Evolutionary conservation across 2,797 vertebrate species (phyloP).

Genomic region (Pseudomugil gertrudae): DNA sequence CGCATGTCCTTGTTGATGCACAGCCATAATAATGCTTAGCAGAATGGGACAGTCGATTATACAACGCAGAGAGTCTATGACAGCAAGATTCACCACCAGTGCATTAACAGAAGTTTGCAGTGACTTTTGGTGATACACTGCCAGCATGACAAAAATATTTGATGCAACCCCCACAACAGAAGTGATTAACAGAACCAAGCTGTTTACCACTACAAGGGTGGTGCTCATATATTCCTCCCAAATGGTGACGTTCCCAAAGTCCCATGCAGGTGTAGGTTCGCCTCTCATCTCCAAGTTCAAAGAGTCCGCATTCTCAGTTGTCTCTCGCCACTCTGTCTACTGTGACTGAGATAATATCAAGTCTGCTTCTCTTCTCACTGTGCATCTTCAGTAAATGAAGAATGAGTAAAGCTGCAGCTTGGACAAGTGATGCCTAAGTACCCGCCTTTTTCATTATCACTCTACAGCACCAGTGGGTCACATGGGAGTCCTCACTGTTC

Average conservation of each 20-base stretch:
- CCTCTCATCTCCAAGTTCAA: constrained; percentile 74
- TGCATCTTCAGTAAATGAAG: constrained; percentile 31
- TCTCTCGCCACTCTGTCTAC: constrained; percentile 7
- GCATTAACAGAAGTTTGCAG: constrained; percentile 81
- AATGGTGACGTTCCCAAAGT: constrained; percentile 59
- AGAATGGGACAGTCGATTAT: constrained; percentile 79
- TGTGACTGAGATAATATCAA: constrained; percentile 3
- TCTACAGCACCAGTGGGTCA: constrained; percentile 63
- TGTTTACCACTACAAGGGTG: constrained; percentile 65
- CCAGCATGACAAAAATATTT: constrained; percentile 80
- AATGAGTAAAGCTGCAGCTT: constrained; percentile 47
- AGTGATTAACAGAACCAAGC: constrained; percentile 70
- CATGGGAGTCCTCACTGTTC: constrained; percentile 72
- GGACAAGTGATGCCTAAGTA: constrained; percentile 56
- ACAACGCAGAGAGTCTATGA: constrained; percentile 77
- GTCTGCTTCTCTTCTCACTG: neutral
- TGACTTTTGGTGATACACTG: constrained; percentile 77
- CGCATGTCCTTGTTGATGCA: constrained; percentile 29
- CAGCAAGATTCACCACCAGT: constrained; percentile 81
- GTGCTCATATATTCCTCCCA: constrained; percentile 53
- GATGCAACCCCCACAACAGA: constrained; percentile 73
- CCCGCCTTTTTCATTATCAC: constrained; percentile 82
- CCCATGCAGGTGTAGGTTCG: constrained; percentile 40
- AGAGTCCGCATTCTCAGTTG: constrained; percentile 37
- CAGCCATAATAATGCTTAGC: constrained; percentile 59